Conservation (phyloP, 1,140 invertebrate genomes). For the Papilio dardanus region DNA sequence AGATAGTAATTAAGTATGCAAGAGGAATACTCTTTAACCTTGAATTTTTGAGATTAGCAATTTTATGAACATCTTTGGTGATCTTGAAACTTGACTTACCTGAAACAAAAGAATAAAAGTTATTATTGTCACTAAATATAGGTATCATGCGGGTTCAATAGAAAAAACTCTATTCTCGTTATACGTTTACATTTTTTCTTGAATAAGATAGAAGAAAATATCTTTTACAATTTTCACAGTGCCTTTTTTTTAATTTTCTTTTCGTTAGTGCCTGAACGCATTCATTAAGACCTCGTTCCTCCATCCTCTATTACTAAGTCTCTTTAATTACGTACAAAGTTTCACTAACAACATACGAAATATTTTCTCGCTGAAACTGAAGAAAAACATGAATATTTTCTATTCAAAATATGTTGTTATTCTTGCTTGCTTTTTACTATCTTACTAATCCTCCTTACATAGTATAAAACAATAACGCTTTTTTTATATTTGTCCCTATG, state of each 20-base stretch:
- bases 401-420: too few relatives aligned
- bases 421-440: too few relatives aligned
- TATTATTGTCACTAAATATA: not conserved
- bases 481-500: too few relatives aligned
- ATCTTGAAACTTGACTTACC: not conserved
- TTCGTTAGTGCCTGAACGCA: conserved; percentile 8
- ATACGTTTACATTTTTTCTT: not conserved
- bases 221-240: not conserved
- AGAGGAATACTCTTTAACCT: not conserved
- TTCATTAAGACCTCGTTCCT: not conserved
- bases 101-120: not conserved
- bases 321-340: not conserved
- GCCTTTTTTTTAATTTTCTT: conserved; percentile 1
- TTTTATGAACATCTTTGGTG: not conserved
- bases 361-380: not conserved
- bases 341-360: not conserved
- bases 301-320: not conserved
- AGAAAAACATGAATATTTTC: not conserved
- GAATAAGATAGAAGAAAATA: not conserved
- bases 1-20: not conserved
- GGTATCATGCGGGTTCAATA: too few relatives aligned
- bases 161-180: too few relatives aligned
- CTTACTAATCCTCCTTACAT: too few relatives aligned
- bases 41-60: not conserved
- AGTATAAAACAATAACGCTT: too few relatives aligned